Evolutionary conservation across 2,888 invertebrate species (phyloP), one percentile per base, ranked within the genome.

Genomic region (Nemapogon koenigi): DNA sequence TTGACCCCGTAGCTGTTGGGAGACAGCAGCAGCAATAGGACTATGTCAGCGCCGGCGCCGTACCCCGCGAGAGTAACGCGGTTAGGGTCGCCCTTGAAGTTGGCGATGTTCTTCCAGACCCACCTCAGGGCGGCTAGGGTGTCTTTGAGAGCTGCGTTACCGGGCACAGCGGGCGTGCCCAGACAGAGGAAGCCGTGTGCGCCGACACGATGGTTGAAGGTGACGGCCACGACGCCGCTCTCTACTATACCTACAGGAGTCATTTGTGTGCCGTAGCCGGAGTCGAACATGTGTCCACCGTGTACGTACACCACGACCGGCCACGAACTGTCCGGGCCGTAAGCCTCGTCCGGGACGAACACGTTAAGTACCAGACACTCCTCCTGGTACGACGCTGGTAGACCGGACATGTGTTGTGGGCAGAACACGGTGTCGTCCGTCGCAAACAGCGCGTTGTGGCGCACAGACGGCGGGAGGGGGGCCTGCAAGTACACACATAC

Each of bases 201-300:
- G 4, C 39, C 39, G 8, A 39, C 17, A 7, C 39, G 35, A 19
- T 39, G 35, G 27, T 39, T 39, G 4, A 42, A 43, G 33, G 17
- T 26, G 4, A 35, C 16, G 14, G 15, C 25, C 6, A 35, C 18
- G 7, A 35, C 25, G 15, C n/a, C 35, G 15, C n/a, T 25, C 7
- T 26, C n/a, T 7, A 26, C 35, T 15, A 35, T 15, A 26, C 15
- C 11, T 26, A 16, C 14, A 7, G 35, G 35, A 4, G 16, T 11
- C 11, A 4, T 14, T 4, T 10, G 6, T 8, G 6, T 35, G n/a
- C 26, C 13, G 15, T 26, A 35, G 10, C 35, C 35, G 4, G 3
- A 15, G 4, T 10, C 27, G 27, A 35, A 35, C 3, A 16, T 16
- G n/a, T n/a, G n/a, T 16, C 35, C 26, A 15, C 35, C 26, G 18